Evolutionary conservation across 2,888 invertebrate genomes (phyloP), one percentile per base, ranked within the genome.

Genomic region (Pristionchus maxplancki): DNA sequence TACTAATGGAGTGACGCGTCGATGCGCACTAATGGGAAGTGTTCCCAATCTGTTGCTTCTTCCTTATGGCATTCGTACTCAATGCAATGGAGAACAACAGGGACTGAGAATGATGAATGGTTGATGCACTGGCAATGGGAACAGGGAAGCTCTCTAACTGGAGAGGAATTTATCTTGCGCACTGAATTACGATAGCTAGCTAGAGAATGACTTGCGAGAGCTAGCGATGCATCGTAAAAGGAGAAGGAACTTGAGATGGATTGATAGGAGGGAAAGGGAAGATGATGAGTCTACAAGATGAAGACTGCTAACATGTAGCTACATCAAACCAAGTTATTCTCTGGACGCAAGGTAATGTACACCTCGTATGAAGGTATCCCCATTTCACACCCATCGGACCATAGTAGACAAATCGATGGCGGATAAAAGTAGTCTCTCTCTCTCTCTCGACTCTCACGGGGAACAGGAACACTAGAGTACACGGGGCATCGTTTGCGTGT

Each of bases 381-480:
- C 3, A 58, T 58, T 20, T 24, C 53, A 24, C 1, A 3, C 3
- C 53, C 53, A 58, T 58, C 53, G 17, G 53, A 24, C 24, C 53
- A 64, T 31, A 11, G 64, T 31, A 64, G 0, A 64, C 64, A 0
- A 31, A 64, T 64, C 64, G 31, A 64, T 64, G 31, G 28, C 28
- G 64, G 64, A 64, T 64, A 15, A 58, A 58, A 58, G 58, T 58
- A n/a, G 62, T 15, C 67, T 64, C 3, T 58, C n/a, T 58, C 58
- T 58, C 58, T 24, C 3, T 58, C n/a, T 58, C 58, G 20, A 24
- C 20, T 58, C 58, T 58, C 53, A 0, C 53, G 53, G 20, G 20
- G 71, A 71, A 71, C 71, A 71, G 71, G 71, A 71, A 71, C 71
- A 71, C 71, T 71, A 71, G 71, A 71, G 71, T 71, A 71, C 37